Base-by-base conservation (phyloP, 2,113 vertebrate genomes). In the Acrocephalus kingi region DNA sequence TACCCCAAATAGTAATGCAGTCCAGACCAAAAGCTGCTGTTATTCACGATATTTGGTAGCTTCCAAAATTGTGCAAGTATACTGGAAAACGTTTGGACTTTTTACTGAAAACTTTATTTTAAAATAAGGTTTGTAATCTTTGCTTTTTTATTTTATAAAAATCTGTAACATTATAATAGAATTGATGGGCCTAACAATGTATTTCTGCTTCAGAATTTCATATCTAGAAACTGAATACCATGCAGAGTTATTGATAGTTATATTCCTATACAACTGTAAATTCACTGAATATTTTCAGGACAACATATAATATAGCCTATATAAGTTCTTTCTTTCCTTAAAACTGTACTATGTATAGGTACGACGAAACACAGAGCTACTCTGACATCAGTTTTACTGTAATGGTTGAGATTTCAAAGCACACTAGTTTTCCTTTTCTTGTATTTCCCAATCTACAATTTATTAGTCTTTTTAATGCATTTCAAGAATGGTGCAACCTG, bases 341-440 rank as follows among this genome's bases (percentile, higher is more conserved):
- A 68, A 94, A 7, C 10, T 33, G 5, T 64, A 5, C 1, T 43
- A 24, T 13, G 2, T 31, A 41, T 7, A 22, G 12, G n/a, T 67
- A 79, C 2, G 76, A n/a, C 2, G 59, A 58, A 33, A 61, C 10
- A 0, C 3, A 58, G 4, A 55, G 4, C 20, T 68, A 51, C 15
- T 31, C 9, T 59, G 54, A 5, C 9, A 23, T 75, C 3, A 24
- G 6, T 67, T 80, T 37, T 49, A 49, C 8, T 21, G 2, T 59
- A 72, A n/a, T 59, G 2, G 4, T 18, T 52, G 30, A 61, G 11
- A 66, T 69, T 74, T 75, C 39, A 71, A 62, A 71, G 15, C 4
- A 31, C 16, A 3, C 3, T 43, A 17, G 21, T 49, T 82, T 63
- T 78, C 5, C 5, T 85, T 74, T 56, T 7, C 10, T 76, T 79